Base-by-base conservation (phyloP, 1,140 invertebrate genomes). In the Hormaphis cornu region DNA sequence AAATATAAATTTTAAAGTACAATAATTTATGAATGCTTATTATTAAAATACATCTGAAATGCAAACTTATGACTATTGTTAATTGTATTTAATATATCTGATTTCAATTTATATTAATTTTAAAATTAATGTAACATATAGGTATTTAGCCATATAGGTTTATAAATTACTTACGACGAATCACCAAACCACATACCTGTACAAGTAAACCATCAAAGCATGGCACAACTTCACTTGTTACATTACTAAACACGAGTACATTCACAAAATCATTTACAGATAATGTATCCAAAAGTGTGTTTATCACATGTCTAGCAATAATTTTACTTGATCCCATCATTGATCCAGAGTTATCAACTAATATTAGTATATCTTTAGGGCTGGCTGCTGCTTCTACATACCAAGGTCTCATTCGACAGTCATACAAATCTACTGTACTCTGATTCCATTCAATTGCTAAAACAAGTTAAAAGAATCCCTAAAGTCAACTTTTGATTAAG, bases 241-340 rank as follows among this genome's bases (percentile, higher is more conserved):
- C 81, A 69, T 91, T 86, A 69, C 86, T 86, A 81, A 93, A 93
- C 46, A 86, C 88, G 77, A 97, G 89, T 69, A 99, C 89, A 78
- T 97, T 97, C 72, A 99, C 95, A 81, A 93, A 98, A 80, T 99
- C 97, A 80, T 99, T 97, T 78, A 97, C 95, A 70, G 91, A 95
- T 22, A 99, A 84, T 0, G 97, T 99, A 73, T 98, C 95, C 59
- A 99, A 81, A 71, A 99, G 96, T 73, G 93, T 93, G 66, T 90
- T 87, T 42, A 97, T 91, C 18, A 97, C 91, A 75, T 95, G 93
- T 75, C 89, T 88, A 7, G 96, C 95, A 71, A 99, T 97, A 79
- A 93, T 90, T 76, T 89, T 86, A 72, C 93, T 82, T 74, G 93
- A 85, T 7, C 96, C 95, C 42, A 89, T 95, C 95, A 99, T 99